Evolutionary conservation across 2,113 vertebrate species (phyloP), one percentile per base, ranked within the genome.

Genomic region (Vulpes vulpes): DNA sequence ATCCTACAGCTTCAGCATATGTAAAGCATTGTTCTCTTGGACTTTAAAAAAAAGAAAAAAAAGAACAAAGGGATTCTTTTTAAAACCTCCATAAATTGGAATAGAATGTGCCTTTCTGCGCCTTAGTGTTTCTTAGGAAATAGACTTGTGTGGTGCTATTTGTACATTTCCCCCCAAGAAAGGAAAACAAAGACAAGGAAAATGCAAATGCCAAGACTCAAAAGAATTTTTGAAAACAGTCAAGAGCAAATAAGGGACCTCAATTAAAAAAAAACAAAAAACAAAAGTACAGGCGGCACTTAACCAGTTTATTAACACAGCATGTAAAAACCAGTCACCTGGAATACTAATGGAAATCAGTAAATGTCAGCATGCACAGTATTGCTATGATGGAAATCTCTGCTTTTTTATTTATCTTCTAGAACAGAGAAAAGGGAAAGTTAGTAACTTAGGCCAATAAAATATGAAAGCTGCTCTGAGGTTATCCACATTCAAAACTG

Each of bases 321-420:
- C 12, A 62, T 32, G 71, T 83, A 62, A 88, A 97, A 96, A 84
- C 51, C 94, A 94, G 60, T 51, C 62, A 67, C 89, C 89, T 82
- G 57, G 74, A 30, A 74, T 87, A 97, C 92, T 91, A 97, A 97
- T 96, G 53, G 80, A 98, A 98, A 98, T 97, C 96, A 96, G 97
- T 97, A 97, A 76, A 94, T 2, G 12, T 60, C 96, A 95, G 55
- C 57, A 51, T 62, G 53, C 49, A 20, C 2, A 49, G 71, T 32
- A 6, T 57, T 98, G 60, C 38, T 35, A 49, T 74, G 55, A 53
- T 76, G 30, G 88, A 97, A 87, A 97, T 76, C 16, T 59, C 11
- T 89, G 76, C 9, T 73, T 89, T 86, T 95, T 92, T 73, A 84
- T 59, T 97, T 91, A 98, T 83, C 43, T 81, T 6, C 67, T 53